phyloP scores from a whole-genome alignment of 2,113 vertebrate genomes.

The Bucco capensis region DNA sequence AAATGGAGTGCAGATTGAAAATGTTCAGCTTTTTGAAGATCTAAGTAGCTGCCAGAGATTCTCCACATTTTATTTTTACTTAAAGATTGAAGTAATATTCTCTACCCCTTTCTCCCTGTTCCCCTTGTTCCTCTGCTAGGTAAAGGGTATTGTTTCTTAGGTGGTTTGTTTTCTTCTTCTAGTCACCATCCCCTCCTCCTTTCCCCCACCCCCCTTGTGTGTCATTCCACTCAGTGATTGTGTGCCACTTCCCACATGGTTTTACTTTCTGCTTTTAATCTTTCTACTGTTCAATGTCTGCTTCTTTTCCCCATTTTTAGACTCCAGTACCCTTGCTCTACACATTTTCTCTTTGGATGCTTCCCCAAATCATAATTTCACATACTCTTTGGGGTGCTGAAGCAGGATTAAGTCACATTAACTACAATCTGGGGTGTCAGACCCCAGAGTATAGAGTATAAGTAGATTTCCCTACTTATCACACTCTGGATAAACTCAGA shows the following conservation, averaged over 20 bases:
- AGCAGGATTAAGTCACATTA: background rate
- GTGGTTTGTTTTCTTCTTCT: background rate
- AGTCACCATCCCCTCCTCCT: background rate
- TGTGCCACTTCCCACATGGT: background rate
- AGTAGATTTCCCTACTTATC: accelerated
- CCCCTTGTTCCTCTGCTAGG: background rate
- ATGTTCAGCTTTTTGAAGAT: background rate
- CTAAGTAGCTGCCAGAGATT: background rate
- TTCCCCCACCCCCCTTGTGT: accelerated
- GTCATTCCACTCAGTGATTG: background rate
- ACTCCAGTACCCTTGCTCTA: background rate
- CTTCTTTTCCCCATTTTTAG: background rate
- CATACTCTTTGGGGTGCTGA: background rate
- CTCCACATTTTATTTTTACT: background rate
- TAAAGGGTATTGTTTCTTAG: background rate
- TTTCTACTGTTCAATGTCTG: background rate
- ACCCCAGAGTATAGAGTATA: background rate
- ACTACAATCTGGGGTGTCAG: background rate
- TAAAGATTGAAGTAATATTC: background rate
- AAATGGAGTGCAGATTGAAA: background rate
- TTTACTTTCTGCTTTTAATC: background rate
- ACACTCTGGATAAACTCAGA: background rate
- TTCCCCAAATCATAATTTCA: background rate
- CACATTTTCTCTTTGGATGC: background rate
- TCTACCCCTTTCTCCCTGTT: background rate